Conservation (phyloP, 2,113 vertebrate species). For the Anoplopoma fimbria region DNA sequence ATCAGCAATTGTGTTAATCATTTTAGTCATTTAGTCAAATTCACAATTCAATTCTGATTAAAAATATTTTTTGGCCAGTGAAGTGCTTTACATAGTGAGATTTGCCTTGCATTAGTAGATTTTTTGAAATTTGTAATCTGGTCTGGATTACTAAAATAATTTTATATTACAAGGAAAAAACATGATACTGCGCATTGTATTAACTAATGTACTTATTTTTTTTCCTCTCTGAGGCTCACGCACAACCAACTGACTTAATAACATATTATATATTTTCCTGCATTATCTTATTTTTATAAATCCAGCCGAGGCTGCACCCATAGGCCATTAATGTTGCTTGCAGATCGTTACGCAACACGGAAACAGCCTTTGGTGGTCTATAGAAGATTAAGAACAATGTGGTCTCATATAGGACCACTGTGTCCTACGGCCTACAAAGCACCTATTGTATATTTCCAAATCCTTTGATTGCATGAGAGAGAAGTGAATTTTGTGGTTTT, state of each 20-base stretch:
- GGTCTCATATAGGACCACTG: constrained; percentile 45
- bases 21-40: neutral
- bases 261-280: constrained; percentile 39
- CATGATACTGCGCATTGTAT: neutral
- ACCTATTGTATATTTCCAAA: constrained; percentile 58
- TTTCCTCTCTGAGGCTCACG: neutral
- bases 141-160: neutral
- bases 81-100: neutral
- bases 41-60: neutral
- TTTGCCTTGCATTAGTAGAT: constrained; percentile 2
- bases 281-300: constrained; percentile 57
- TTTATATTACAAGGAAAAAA: neutral
- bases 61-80: neutral
- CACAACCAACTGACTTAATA: constrained; percentile 29
- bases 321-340: constrained; percentile 60
- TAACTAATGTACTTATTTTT: neutral
- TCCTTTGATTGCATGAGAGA: constrained; percentile 56
- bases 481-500: constrained; percentile 30
- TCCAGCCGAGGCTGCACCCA: constrained; percentile 40
- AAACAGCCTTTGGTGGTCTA: constrained; percentile 54
- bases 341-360: constrained; percentile 60
- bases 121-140: neutral
- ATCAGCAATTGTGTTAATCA: neutral
- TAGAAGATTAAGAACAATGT: constrained; percentile 73
- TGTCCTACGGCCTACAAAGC: constrained; percentile 31